phyloP scores from a whole-genome alignment of 2,888 invertebrate genomes.

The Callosobruchus maculatus region DNA sequence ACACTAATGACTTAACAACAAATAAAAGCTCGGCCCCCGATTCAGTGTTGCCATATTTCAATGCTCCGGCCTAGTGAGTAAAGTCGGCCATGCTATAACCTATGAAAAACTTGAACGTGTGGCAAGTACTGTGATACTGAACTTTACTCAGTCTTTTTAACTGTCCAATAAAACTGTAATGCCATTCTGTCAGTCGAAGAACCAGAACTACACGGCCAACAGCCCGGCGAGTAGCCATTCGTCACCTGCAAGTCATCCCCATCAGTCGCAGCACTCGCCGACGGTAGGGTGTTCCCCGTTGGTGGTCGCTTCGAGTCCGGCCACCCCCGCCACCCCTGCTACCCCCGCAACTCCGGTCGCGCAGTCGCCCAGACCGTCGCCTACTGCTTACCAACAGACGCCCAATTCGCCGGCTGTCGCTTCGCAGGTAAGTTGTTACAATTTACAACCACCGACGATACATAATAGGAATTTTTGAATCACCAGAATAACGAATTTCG shows the following conservation, averaged over 20 bases:
- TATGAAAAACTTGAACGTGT: too few species aligned
- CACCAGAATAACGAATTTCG: too few species aligned
- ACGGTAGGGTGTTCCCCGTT: conserved; percentile 1
- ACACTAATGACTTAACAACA: too few species aligned
- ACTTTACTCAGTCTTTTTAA: too few species aligned
- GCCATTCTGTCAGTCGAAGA: conserved; percentile 19
- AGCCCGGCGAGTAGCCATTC: conserved; percentile 41
- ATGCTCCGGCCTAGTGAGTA: too few species aligned
- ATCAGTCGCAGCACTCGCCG: conserved; percentile 15
- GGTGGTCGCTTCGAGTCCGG: not conserved
- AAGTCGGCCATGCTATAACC: too few species aligned
- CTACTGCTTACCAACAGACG: not conserved
- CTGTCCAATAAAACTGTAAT: too few species aligned
- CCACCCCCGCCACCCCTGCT: not conserved
- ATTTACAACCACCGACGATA: too few species aligned
- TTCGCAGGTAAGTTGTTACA: not conserved
- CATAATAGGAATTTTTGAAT: too few species aligned
- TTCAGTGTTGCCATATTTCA: too few species aligned
- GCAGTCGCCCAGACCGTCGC: not conserved
- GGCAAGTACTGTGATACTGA: too few species aligned
- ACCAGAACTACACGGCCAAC: conserved; percentile 42
- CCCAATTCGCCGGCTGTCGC: not conserved
- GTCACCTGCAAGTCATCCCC: conserved; percentile 24
- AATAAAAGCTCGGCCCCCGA: too few species aligned
- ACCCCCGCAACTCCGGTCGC: not conserved